Percentiles rank a stretch among this genome's conserved stretches.
These are phyloP conservation scores for Toxotes chatareus DNA, from an alignment of 2,113 vertebrate genomes.

Conservation along the genomic window DNA sequence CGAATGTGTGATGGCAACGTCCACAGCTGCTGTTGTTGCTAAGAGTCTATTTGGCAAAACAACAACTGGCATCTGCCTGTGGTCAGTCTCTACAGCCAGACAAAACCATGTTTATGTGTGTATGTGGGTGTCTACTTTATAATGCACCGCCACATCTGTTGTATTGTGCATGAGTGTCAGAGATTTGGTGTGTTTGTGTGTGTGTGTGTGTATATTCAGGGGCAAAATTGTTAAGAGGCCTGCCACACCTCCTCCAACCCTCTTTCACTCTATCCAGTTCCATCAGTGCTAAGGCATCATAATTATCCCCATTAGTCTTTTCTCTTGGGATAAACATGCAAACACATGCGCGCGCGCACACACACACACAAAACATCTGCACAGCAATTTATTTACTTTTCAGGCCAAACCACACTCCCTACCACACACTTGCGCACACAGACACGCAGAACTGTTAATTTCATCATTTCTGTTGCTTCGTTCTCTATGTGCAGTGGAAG, in stretches of 20 bases:
- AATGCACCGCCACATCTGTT: constrained; percentile 54
- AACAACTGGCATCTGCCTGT: constrained; percentile 57
- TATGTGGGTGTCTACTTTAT: neutral
- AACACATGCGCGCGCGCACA: neutral
- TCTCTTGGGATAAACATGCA: constrained; percentile 51
- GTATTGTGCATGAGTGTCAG: constrained; percentile 30
- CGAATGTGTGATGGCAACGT: constrained; percentile 30
- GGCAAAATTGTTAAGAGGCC: constrained; percentile 40
- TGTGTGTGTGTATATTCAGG: constrained; percentile 11
- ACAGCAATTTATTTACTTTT: constrained; percentile 51
- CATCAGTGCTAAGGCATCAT: constrained; percentile 58
- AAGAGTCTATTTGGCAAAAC: constrained; percentile 59
- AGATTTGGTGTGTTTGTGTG: neutral
- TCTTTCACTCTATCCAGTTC: constrained; percentile 35
- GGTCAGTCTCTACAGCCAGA: constrained; percentile 51
- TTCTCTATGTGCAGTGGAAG: constrained; percentile 16
- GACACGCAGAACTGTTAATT: constrained; percentile 34
- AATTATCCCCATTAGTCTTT: constrained; percentile 67
- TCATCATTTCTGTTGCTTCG: constrained; percentile 38
- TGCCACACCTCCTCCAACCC: constrained; percentile 51
- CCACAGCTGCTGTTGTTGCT: constrained; percentile 47
- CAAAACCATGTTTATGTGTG: constrained; percentile 12
- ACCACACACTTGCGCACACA: neutral
- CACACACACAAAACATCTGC: constrained; percentile 48
- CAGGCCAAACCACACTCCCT: constrained; percentile 31